Conservation (phyloP, 2,888 invertebrate species). For the Lissonota sp. region DNA sequence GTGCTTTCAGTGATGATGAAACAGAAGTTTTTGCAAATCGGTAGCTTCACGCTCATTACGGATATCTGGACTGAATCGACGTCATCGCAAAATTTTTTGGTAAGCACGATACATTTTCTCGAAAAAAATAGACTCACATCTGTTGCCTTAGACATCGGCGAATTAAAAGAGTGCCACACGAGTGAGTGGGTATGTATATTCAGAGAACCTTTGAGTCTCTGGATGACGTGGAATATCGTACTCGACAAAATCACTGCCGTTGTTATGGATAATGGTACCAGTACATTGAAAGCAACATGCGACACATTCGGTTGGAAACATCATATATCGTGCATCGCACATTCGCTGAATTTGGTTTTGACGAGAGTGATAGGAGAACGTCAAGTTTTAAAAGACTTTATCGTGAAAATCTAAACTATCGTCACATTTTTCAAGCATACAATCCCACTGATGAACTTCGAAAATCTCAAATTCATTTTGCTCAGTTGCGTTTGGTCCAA, state of each 20-base stretch:
- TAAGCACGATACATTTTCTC: neutral
- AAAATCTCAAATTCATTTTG: constrained; percentile 16
- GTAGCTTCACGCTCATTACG: neutral
- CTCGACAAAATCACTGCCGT: constrained; percentile 58
- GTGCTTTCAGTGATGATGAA: neutral
- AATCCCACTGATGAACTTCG: constrained; percentile 50
- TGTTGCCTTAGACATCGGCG: neutral
- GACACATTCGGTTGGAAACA: constrained; percentile 60
- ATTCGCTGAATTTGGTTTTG: constrained; percentile 62
- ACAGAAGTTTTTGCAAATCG: neutral
- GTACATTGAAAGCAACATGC: constrained; percentile 63
- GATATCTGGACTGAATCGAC: neutral
- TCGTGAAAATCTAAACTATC: constrained; percentile 63
- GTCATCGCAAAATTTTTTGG: neutral
- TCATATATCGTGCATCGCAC: constrained; percentile 68
- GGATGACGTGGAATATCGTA: too few relatives aligned
- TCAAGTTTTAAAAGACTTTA: constrained; percentile 25
- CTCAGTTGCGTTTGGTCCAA: constrained; percentile 52
- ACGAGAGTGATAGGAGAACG: too few relatives aligned
- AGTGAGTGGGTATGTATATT: constrained; percentile 4
- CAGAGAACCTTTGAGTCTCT: too few relatives aligned
- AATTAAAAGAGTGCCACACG: neutral
- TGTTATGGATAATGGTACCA: constrained; percentile 65
- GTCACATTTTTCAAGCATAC: constrained; percentile 65
- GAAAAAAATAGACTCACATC: neutral